Evolutionary conservation across 1,140 invertebrate genomes (phyloP), one percentile per base, ranked within the genome.

Genomic region (Cheumatopsyche charites): DNA sequence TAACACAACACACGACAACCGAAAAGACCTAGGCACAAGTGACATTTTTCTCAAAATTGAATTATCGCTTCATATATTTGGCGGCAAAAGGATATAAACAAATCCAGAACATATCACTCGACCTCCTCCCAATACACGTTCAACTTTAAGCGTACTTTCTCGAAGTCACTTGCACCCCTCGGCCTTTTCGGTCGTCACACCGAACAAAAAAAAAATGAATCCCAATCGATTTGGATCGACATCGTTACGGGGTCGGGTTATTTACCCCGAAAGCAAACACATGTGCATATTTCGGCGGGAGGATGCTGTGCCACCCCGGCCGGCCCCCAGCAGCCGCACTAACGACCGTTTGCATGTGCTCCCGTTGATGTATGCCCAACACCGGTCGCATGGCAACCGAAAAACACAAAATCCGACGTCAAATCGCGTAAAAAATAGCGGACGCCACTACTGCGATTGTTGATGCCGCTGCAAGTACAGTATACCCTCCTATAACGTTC

Each of bases 291-390:
- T 7, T 1, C 29, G 55, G 55, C 17, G 19, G 19, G 55, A 23
- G 49, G 55, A 9, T 58, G 21, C 19, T 25, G 4, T 25, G 21
- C 9, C 55, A 36, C 29, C 42, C 58, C 61, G 11, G 12, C 19
- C 9, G 21, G 15, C 61, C 25, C 43, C 29, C 68, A 17, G 62
- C 15, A 15, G 66, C 55, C 67, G 71, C 71, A 72, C 71, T 72
- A 72, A 72, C 71, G 66, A 72, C 71, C 52, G 66, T 72, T 72
- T 71, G 73, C 69, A 71, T 74, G 65, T 71, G 73, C 65, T 55
- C 42, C 63, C 73, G 47, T 71, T 68, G 68, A 68, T 62, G 58
- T 66, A 71, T 65, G 62, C 58, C 23, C 68, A 61, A 42, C 45
- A 25, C 70, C 65, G 26, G 69, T 71, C 47, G 73, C 69, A 23